Evolutionary conservation across 2,113 vertebrate species (phyloP).

Genomic region (Laticauda laticaudata): DNA sequence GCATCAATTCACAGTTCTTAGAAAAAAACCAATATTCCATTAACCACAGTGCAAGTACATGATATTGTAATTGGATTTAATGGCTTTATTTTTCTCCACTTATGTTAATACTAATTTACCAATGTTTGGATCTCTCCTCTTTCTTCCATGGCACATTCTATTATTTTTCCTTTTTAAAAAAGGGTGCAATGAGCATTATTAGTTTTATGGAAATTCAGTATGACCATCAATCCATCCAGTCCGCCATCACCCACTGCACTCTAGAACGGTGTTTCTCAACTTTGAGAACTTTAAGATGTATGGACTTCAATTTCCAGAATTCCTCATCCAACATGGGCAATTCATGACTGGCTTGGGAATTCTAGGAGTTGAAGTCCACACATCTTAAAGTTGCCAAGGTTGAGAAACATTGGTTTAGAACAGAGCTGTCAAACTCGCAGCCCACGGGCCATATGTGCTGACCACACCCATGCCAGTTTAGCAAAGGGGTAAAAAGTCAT

Average conservation of each 20-base stretch:
- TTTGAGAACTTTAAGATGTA: neutral
- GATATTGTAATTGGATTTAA: neutral
- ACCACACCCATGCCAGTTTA: too few relatives aligned
- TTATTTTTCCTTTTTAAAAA: neutral
- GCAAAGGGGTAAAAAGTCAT: too few relatives aligned
- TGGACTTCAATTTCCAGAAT: neutral
- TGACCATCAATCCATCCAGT: neutral
- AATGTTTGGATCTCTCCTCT: neutral
- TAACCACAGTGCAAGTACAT: neutral
- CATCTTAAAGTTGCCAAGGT: neutral
- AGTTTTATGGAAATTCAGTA: neutral
- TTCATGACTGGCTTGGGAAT: neutral
- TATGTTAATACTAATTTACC: neutral
- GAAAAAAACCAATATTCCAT: neutral
- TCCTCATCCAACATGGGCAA: neutral
- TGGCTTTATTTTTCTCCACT: neutral
- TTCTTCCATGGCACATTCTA: neutral
- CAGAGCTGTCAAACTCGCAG: too few relatives aligned
- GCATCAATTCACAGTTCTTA: neutral
- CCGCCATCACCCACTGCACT: neutral
- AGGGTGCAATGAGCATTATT: neutral
- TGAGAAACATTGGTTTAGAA: neutral
- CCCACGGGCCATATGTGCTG: too few relatives aligned
- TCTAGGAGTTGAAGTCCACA: neutral
- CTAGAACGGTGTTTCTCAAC: neutral